These are phyloP conservation scores for Hermetia illucens DNA, from an alignment of 1,140 invertebrate genomes.

Conservation along the genomic window DNA sequence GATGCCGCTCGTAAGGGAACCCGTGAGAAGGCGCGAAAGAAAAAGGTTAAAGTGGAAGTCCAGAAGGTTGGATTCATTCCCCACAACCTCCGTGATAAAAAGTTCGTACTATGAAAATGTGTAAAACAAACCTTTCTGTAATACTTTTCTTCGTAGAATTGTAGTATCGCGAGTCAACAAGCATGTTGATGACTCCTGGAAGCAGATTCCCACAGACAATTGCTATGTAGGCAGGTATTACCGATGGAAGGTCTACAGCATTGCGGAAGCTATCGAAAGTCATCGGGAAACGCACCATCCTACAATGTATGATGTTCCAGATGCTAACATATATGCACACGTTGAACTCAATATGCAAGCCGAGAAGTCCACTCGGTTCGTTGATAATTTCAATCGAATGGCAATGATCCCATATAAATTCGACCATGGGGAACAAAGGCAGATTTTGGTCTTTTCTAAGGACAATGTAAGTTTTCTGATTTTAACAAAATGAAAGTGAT, in stretches of 20 bases:
- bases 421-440: slow-evolving; percentile 42
- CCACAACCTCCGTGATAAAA: slow-evolving; percentile 39
- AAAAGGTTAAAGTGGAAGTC: slow-evolving; percentile 53
- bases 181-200: slow-evolving; percentile 42
- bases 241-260: slow-evolving; percentile 43
- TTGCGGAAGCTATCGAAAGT: slow-evolving; percentile 54
- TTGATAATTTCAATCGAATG: slow-evolving; percentile 46
- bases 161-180: slow-evolving; percentile 26
- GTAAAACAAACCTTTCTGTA: neutral
- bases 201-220: slow-evolving; percentile 43
- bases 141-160: slow-evolving; percentile 12
- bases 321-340: slow-evolving; percentile 44
- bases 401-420: slow-evolving; percentile 48
- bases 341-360: slow-evolving; percentile 60
- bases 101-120: neutral
- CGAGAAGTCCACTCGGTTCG: slow-evolving; percentile 37
- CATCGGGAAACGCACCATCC: slow-evolving; percentile 65
- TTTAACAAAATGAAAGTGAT: neutral
- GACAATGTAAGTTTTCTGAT: slow-evolving; percentile 15
- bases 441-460: slow-evolving; percentile 59
- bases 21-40: slow-evolving; percentile 50
- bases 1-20: slow-evolving; percentile 62
- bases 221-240: slow-evolving; percentile 48
- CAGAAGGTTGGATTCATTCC: slow-evolving; percentile 52
- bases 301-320: slow-evolving; percentile 53